Evolutionary conservation across 1,140 invertebrate genomes (phyloP).

Genomic region (Agraylea sexmaculata): DNA sequence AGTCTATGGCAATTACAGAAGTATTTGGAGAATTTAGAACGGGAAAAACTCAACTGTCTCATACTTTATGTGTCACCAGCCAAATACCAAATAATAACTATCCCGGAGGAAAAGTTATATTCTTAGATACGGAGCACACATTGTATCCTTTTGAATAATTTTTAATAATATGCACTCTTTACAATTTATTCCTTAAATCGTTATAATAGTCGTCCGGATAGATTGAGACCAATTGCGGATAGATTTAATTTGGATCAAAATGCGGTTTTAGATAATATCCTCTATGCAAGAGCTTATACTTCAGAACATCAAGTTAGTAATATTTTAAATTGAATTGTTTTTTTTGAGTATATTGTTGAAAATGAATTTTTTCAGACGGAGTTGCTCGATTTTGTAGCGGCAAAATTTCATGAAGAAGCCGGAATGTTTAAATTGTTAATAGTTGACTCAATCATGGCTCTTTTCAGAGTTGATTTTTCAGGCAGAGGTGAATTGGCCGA

Average conservation of each 20-base stretch:
- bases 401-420: slow-evolving; percentile 70
- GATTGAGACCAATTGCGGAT: slow-evolving; percentile 60
- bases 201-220: slow-evolving; percentile 65
- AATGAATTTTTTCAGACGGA: slow-evolving; percentile 44
- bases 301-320: slow-evolving; percentile 63
- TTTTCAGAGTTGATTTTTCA: slow-evolving; percentile 67
- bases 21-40: slow-evolving; percentile 79
- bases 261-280: slow-evolving; percentile 63
- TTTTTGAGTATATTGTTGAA: slow-evolving; percentile 26
- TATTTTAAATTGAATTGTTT: slow-evolving; percentile 40
- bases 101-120: slow-evolving; percentile 65
- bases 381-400: slow-evolving; percentile 65
- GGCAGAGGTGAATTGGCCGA: slow-evolving; percentile 68
- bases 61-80: slow-evolving; percentile 67
- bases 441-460: slow-evolving; percentile 70
- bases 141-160: slow-evolving; percentile 50
- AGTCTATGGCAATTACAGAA: slow-evolving; percentile 82
- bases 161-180: background rate
- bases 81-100: slow-evolving; percentile 61
- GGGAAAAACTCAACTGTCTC: slow-evolving; percentile 66
- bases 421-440: slow-evolving; percentile 68
- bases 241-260: slow-evolving; percentile 63
- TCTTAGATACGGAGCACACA: slow-evolving; percentile 70
- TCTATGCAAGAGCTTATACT: slow-evolving; percentile 68
- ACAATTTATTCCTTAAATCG: no score